phyloP scores from a whole-genome alignment of 2,113 vertebrate species.

The Eretmochelys imbricata region DNA sequence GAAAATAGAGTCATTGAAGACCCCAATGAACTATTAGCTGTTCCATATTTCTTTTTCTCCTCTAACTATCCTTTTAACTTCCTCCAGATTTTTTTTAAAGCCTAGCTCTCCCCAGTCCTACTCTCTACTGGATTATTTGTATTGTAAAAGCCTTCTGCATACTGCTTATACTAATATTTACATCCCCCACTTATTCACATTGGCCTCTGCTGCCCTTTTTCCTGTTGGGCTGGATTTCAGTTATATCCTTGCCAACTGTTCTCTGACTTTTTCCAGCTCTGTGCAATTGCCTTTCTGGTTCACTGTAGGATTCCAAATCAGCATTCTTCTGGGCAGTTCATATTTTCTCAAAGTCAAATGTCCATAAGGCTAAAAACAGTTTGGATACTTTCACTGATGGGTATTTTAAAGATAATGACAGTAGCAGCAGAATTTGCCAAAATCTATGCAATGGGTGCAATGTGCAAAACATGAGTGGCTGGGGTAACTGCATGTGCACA shows the following conservation, averaged over 20 bases:
- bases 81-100: not conserved
- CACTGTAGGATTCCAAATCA: not conserved
- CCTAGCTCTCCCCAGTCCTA: not conserved
- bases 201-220: slow-evolving; percentile 17
- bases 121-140: slow-evolving; percentile 6
- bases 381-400: not conserved
- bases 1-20: not conserved
- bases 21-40: not conserved
- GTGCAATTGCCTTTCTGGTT: slow-evolving; percentile 39
- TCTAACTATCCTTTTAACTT: slow-evolving; percentile 33
- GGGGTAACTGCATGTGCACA: not conserved
- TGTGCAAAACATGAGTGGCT: not conserved
- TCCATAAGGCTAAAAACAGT: slow-evolving; percentile 26
- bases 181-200: slow-evolving; percentile 42
- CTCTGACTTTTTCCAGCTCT: slow-evolving; percentile 41
- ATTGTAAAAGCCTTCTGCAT: slow-evolving; percentile 31
- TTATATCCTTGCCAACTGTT: slow-evolving; percentile 40
- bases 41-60: not conserved
- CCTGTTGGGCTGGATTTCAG: slow-evolving; percentile 45
- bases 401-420: not conserved
- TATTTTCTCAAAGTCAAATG: slow-evolving; percentile 13
- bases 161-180: slow-evolving; percentile 58
- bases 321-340: slow-evolving; percentile 47
- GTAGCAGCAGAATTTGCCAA: not conserved
- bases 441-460: not conserved